Conservation (phyloP, 2,113 vertebrate genomes). For the Vireo altiloquus region DNA sequence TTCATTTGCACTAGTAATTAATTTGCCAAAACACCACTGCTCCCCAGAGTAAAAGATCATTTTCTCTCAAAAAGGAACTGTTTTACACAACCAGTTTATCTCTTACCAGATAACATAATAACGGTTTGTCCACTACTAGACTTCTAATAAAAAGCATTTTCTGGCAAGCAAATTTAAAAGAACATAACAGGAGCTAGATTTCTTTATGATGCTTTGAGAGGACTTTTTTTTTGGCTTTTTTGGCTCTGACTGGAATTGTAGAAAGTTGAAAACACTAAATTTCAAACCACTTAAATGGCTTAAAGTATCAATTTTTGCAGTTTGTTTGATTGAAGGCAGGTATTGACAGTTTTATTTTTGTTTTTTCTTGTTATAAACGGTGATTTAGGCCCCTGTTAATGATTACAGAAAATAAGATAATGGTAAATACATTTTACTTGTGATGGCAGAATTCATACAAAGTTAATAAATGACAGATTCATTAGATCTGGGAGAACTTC, state of each 20-base stretch:
- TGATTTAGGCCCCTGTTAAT: not conserved
- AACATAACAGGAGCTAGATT: not conserved
- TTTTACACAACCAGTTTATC: not conserved
- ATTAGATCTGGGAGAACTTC: not conserved
- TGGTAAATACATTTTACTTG: not conserved
- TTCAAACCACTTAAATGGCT: not conserved
- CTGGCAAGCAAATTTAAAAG: not conserved
- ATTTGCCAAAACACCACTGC: not conserved
- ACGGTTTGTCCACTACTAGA: not conserved
- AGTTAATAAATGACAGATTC: not conserved
- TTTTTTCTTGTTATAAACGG: not conserved
- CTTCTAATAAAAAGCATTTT: not conserved
- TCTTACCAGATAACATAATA: not conserved
- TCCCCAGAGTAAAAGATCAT: not conserved
- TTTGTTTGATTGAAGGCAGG: accelerated
- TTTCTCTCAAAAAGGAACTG: not conserved
- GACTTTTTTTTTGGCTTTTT: not conserved
- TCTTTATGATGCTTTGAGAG: not conserved
- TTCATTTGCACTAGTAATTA: not conserved
- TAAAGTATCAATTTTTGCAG: not conserved
- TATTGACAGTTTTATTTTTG: not conserved
- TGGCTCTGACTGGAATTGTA: not conserved
- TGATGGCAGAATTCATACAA: not conserved
- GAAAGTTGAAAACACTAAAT: not conserved
- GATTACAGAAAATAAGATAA: not conserved